Evolutionary conservation across 2,113 vertebrate species (phyloP), one percentile per base, ranked within the genome.

Genomic region (Pseudois nayaur): DNA sequence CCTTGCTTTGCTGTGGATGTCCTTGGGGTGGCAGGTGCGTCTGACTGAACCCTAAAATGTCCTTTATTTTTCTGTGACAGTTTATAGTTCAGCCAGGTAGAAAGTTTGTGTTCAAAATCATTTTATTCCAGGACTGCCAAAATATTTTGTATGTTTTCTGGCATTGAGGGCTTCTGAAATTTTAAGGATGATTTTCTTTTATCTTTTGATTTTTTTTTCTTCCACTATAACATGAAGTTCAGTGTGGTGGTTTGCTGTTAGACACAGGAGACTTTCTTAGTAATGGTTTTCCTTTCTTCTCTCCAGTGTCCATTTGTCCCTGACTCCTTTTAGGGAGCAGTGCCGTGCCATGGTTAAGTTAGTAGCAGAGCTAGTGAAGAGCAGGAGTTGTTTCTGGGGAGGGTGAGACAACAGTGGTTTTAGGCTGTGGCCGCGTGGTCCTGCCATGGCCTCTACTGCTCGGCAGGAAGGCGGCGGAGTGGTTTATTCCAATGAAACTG

Each of bases 401-500:
- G 33, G 89, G 10, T 14, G 15, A 52, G 33, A 31, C n/a, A 5
- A 13, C 2, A 10, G 27, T 29, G 78, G n/a, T 3, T 19, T 4
- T 59, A 15, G 54, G 33, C 31, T 23, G 19, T 10, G 31, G 54
- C 88, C 36, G 23, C 0, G 8, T 16, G 29, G 54, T 60, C 31
- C 31, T 27, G 5, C 71, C 55, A 2, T 23, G 7, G 29, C 5
- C 4, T 19, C 54, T 40, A 16, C 76, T 1, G 0, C 25, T 62
- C 0, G 14, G 29, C 5, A n/a, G 9, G n/a, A 29, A 27, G 25
- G 36, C 31, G 55, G 50, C 21, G 0, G 40, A 15, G 25, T 8
- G n/a, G 50, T 6, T 55, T 52, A 45, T 64, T 81, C 25, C n/a
- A 40, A 0, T 31, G 36, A 74, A 40, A 31, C n/a, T 17, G 23